Evolutionary conservation across 2,113 vertebrate species (phyloP).

Genomic region (Rhodinocichla rosea): DNA sequence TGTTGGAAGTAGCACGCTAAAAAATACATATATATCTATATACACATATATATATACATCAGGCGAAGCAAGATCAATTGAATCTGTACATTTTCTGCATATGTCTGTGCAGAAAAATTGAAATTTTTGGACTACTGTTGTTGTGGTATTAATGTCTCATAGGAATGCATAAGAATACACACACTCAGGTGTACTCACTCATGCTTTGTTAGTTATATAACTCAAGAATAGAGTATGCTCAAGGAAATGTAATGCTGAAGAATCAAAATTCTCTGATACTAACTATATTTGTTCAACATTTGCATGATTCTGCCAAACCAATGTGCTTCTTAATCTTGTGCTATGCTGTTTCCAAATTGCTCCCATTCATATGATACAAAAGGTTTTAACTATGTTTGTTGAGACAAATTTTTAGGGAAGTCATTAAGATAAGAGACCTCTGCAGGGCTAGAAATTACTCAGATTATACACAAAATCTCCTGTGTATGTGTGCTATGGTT

Average conservation of each 20-base stretch:
- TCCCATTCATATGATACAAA: slow-evolving; percentile 44
- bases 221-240: neutral
- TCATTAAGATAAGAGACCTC: slow-evolving; percentile 60
- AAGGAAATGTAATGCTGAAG: neutral
- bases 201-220: neutral
- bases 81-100: neutral
- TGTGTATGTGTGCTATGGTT: neutral
- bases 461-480: slow-evolving; percentile 20
- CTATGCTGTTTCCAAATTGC: slow-evolving; percentile 45
- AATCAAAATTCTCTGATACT: neutral
- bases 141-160: neutral
- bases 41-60: too few relatives aligned
- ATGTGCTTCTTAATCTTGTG: neutral
- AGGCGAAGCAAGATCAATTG: neutral
- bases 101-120: neutral
- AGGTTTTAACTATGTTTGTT: slow-evolving; percentile 59
- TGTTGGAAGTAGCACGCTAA: neutral
- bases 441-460: slow-evolving; percentile 22
- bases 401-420: slow-evolving; percentile 56
- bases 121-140: neutral
- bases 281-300: neutral
- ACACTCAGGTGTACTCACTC: neutral
- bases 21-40: neutral
- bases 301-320: neutral
- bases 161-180: neutral